A percentile compares a stretch with the other conserved stretches of the same genome.
phyloP scores from a whole-genome alignment of 1,140 invertebrate species.

The Medauroidea extradentata region DNA sequence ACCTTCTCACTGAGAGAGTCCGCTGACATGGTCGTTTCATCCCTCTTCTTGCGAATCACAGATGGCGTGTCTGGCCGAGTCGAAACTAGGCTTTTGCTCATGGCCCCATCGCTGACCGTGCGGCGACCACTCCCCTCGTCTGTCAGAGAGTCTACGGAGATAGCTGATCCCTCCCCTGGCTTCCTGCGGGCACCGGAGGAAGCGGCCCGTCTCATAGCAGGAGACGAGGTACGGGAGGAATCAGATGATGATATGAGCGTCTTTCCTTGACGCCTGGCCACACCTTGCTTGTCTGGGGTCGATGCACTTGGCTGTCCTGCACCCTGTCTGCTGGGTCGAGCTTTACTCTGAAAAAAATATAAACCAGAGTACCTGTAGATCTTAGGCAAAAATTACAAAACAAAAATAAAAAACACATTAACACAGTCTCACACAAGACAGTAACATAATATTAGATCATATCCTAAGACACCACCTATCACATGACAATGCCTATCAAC shows the following conservation, averaged over 20 bases:
- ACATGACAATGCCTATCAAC: too few species aligned
- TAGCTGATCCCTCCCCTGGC: background rate
- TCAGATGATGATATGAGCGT: slow-evolving; percentile 52
- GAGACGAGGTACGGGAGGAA: slow-evolving; percentile 61
- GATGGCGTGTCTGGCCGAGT: slow-evolving; percentile 45
- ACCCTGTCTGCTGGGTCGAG: slow-evolving; percentile 39
- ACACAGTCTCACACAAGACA: too few species aligned
- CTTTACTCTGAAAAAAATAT: slow-evolving; percentile 26
- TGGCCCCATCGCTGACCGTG: slow-evolving; percentile 22
- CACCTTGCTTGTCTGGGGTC: slow-evolving; percentile 15
- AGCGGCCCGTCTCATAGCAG: slow-evolving; percentile 52
- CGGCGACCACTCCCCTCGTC: slow-evolving; percentile 45
- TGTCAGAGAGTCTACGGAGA: slow-evolving; percentile 20
- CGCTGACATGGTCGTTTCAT: slow-evolving; percentile 46
- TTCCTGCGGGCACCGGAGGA: background rate
- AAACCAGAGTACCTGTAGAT: too few species aligned
- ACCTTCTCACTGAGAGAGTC: slow-evolving; percentile 47
- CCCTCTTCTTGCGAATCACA: slow-evolving; percentile 36
- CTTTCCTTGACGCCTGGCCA: background rate
- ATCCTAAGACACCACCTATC: too few species aligned
- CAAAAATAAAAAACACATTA: too few species aligned
- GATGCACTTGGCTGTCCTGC: slow-evolving; percentile 1
- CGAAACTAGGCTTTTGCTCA: slow-evolving; percentile 44
- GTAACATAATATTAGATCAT: too few species aligned
- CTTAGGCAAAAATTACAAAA: too few species aligned